phyloP scores from a whole-genome alignment of 37 sponge, comb jelly and placozoan genomes.

The Geodia barretti region DNA sequence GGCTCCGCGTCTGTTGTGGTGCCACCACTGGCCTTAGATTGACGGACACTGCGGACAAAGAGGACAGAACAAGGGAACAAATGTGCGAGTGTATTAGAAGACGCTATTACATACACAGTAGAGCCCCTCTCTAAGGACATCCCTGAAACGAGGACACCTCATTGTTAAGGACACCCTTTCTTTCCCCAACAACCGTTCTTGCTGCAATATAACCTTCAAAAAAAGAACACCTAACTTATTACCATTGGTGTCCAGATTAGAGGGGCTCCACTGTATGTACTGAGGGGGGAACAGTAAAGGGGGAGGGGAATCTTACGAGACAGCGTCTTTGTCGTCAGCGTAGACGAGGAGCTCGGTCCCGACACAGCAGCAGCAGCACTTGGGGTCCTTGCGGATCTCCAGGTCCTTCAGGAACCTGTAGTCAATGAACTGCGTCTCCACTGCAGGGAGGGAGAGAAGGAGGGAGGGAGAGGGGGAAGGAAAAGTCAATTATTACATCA shows the following conservation, averaged over 20 bases:
- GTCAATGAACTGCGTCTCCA: conserved; percentile 84
- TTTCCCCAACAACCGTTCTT: too few relatives aligned
- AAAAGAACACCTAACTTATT: too few relatives aligned
- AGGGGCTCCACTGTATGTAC: not conserved
- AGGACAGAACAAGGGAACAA: not conserved
- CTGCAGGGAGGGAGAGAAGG: not conserved
- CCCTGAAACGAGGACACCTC: too few relatives aligned
- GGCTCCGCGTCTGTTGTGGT: conserved; percentile 43
- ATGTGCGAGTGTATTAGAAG: too few relatives aligned
- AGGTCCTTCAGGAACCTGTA: conserved; percentile 89
- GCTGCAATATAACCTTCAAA: too few relatives aligned
- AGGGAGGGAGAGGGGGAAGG: not conserved
- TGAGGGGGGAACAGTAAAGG: not conserved
- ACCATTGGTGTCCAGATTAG: too few relatives aligned
- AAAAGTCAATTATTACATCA: not conserved
- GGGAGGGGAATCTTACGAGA: conserved; percentile 20
- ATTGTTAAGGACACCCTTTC: too few relatives aligned
- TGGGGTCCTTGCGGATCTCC: conserved; percentile 70
- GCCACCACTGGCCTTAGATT: conserved; percentile 22
- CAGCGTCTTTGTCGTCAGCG: conserved; percentile 85
- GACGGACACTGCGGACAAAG: conserved; percentile 19
- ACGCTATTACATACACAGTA: too few relatives aligned
- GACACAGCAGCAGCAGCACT: conserved; percentile 80
- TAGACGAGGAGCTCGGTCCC: conserved; percentile 81
- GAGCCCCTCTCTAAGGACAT: too few relatives aligned